phyloP scores from a whole-genome alignment of 2,888 invertebrate species.

The Drosophila subsilvestris region DNA sequence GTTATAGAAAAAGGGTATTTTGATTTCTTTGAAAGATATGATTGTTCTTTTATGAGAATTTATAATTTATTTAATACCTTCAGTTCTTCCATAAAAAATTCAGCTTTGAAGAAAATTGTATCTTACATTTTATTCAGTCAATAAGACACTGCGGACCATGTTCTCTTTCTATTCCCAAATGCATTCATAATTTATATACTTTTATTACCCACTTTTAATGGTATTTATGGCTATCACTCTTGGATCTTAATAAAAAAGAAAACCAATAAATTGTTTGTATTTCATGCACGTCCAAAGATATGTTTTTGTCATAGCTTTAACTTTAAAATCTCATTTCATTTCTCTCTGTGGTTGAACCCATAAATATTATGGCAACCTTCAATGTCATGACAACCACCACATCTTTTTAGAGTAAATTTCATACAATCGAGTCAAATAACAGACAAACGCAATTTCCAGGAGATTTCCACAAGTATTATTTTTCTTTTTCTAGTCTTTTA shows the following conservation, averaged over 20 bases:
- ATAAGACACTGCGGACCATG: no score
- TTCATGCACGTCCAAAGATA: neutral
- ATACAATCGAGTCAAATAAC: neutral
- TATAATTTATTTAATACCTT: no score
- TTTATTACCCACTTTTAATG: no score
- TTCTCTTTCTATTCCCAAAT: no score
- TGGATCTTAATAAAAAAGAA: neutral
- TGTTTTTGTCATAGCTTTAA: neutral
- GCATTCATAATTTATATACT: no score
- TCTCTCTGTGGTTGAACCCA: neutral
- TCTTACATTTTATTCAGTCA: no score
- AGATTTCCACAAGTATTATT: neutral
- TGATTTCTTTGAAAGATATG: neutral
- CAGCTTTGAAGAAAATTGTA: no score
- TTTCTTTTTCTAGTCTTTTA: slow-evolving; percentile 3
- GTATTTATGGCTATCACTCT: neutral
- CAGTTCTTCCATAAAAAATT: no score
- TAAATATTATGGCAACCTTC: neutral
- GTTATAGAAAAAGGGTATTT: neutral
- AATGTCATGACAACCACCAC: no score
- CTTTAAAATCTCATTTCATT: no score
- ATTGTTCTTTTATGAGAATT: no score
- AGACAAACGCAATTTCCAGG: neutral
- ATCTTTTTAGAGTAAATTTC: neutral
- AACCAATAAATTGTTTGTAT: neutral